These are phyloP conservation scores for Phenganax stokvisi DNA, from an alignment of 92 coral and sea anemone species.

Conservation along the genomic window DNA sequence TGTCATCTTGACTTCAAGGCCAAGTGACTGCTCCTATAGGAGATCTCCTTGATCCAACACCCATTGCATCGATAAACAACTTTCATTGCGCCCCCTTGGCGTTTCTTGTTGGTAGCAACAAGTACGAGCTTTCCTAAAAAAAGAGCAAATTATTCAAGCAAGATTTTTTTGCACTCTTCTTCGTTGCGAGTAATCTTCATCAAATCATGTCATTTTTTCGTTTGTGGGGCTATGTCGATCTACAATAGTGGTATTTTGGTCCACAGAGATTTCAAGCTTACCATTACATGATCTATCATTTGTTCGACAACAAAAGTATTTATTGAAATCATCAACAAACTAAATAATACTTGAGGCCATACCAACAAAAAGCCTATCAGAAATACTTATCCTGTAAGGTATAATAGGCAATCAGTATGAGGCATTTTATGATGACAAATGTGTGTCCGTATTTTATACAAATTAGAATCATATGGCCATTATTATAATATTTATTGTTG, in stretches of 20 bases:
- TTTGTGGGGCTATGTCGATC: background rate
- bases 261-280: slow-evolving; percentile 5
- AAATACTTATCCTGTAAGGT: slow-evolving; percentile 18
- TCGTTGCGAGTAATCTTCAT: background rate
- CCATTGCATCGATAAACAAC: slow-evolving; percentile 37
- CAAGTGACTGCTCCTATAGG: slow-evolving; percentile 44
- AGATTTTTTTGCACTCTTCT: background rate
- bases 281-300: slow-evolving; percentile 36
- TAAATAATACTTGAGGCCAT: slow-evolving; percentile 32
- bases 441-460: too few species aligned
- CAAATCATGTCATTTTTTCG: background rate
- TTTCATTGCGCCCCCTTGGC: slow-evolving; percentile 21
- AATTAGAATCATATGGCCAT: background rate
- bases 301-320: slow-evolving; percentile 29
- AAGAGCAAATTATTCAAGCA: background rate
- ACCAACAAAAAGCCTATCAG: slow-evolving; percentile 42
- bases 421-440: background rate
- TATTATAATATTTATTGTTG: too few species aligned
- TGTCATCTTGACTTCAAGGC: slow-evolving; percentile 39
- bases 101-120: slow-evolving; percentile 25
- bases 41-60: slow-evolving; percentile 40
- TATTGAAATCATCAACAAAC: slow-evolving; percentile 35
- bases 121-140: slow-evolving; percentile 24
- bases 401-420: background rate
- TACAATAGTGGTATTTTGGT: background rate